Percentiles rank a stretch among this genome's conserved stretches.
phyloP scores from a whole-genome alignment of 2,888 invertebrate species.

The Eulithis testata region DNA sequence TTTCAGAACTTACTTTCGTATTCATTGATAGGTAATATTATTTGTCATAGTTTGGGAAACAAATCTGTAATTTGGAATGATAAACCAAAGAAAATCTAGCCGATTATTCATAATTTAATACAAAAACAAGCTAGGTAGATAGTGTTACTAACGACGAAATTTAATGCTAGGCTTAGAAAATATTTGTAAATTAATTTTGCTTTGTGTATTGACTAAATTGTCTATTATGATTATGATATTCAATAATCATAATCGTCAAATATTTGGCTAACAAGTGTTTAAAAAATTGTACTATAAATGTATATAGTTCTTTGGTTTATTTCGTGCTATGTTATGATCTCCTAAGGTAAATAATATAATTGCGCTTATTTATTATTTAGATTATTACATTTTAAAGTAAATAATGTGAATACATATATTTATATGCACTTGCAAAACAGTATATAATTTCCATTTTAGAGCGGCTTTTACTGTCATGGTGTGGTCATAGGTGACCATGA shows the following conservation, averaged over 20 bases:
- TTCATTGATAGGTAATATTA: too few relatives aligned
- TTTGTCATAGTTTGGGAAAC: neutral
- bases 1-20: too few relatives aligned
- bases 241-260: neutral
- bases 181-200: neutral
- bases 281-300: neutral
- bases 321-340: slow-evolving; percentile 23
- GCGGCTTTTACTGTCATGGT: too few relatives aligned
- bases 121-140: neutral
- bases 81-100: slow-evolving; percentile 14
- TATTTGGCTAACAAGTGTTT: too few relatives aligned
- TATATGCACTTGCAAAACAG: neutral
- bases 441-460: too few relatives aligned
- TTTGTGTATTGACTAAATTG: neutral
- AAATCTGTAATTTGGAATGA: neutral
- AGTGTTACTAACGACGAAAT: too few relatives aligned
- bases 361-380: slow-evolving; percentile 12
- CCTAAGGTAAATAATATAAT: slow-evolving; percentile 12
- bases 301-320: neutral
- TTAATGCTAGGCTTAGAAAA: neutral
- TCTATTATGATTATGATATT: neutral
- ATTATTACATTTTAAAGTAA: slow-evolving; percentile 9
- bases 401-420: neutral
- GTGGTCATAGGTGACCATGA: too few relatives aligned
- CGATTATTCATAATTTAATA: neutral